These are phyloP conservation scores for Dromiciops gliroides DNA, from an alignment of 2,113 vertebrate species.

Conservation along the genomic window DNA sequence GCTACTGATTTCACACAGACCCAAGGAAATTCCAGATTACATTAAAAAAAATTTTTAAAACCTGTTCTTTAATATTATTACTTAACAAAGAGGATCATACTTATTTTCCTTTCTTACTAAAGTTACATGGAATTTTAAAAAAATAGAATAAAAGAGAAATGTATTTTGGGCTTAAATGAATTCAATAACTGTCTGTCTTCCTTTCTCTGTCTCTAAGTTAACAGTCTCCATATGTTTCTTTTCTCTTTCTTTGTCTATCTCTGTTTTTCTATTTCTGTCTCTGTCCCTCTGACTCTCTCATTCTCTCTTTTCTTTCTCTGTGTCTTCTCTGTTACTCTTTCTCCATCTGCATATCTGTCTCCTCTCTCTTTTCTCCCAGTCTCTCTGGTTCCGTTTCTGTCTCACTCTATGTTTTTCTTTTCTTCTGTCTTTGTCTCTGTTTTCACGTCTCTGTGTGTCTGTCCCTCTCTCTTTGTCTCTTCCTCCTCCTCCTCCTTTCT, in stretches of 20 bases:
- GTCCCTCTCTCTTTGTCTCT: too few relatives aligned
- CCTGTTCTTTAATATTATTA: conserved; percentile 16
- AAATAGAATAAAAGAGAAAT: not conserved
- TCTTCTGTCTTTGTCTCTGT: too few relatives aligned
- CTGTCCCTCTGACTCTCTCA: too few relatives aligned
- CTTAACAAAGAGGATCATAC: not conserved
- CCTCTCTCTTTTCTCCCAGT: too few relatives aligned
- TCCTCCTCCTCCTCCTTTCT: not conserved
- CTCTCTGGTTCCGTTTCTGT: not conserved
- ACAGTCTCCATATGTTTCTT: too few relatives aligned
- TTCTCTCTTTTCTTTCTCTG: not conserved
- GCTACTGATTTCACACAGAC: conserved; percentile 19
- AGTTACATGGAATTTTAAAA: not conserved
- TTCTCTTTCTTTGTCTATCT: too few relatives aligned
- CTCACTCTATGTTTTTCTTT: not conserved
- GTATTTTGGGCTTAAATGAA: not conserved
- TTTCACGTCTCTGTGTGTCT: not conserved
- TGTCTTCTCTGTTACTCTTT: not conserved
- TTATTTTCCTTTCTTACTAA: not conserved
- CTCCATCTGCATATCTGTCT: too few relatives aligned
- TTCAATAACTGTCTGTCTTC: not conserved
- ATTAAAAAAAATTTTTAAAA: not conserved
- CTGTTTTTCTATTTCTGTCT: too few relatives aligned
- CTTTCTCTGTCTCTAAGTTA: too few relatives aligned
- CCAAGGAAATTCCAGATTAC: conserved; percentile 2